A percentile compares a stretch with the other conserved stretches of the same genome.
phyloP scores from a whole-genome alignment of 2,888 invertebrate genomes.

The Cotesia congregata region DNA sequence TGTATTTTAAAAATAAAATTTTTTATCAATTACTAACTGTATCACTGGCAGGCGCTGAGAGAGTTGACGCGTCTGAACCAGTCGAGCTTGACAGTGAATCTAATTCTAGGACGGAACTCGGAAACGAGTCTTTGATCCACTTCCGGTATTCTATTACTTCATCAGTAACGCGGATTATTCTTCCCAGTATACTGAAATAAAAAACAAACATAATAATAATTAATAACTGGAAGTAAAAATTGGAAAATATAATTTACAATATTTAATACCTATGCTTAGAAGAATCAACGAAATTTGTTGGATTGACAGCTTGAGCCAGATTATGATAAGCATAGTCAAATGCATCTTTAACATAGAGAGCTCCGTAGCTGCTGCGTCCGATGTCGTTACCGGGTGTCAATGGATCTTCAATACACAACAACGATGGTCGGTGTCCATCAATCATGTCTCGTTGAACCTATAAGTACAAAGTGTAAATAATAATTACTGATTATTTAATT shows the following conservation, averaged over 20 bases:
- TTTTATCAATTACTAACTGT: slow-evolving; percentile 57
- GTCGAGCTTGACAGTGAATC: slow-evolving; percentile 68
- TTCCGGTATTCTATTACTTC: slow-evolving; percentile 85
- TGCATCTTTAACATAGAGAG: slow-evolving; percentile 89
- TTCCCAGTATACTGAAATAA: slow-evolving; percentile 81
- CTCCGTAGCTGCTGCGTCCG: slow-evolving; percentile 96
- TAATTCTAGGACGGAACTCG: slow-evolving; percentile 60
- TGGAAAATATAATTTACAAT: slow-evolving; percentile 19
- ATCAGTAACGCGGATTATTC: slow-evolving; percentile 93
- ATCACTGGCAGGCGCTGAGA: slow-evolving; percentile 68
- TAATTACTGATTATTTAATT: not conserved
- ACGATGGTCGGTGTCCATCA: slow-evolving; percentile 92
- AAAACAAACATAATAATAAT: not conserved
- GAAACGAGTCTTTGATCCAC: slow-evolving; percentile 76
- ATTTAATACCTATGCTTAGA: slow-evolving; percentile 68
- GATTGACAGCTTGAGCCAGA: slow-evolving; percentile 82
- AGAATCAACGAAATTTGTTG: slow-evolving; percentile 72
- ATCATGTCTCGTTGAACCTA: slow-evolving; percentile 91
- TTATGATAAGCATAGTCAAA: slow-evolving; percentile 96
- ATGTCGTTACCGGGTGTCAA: slow-evolving; percentile 97
- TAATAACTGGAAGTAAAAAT: not conserved
- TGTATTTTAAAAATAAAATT: slow-evolving; percentile 18
- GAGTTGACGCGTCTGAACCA: slow-evolving; percentile 68
- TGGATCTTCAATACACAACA: slow-evolving; percentile 98
- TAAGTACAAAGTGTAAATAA: slow-evolving; percentile 22